Conservation (phyloP, 1,140 invertebrate genomes). For the Drosophila nikananu region DNA sequence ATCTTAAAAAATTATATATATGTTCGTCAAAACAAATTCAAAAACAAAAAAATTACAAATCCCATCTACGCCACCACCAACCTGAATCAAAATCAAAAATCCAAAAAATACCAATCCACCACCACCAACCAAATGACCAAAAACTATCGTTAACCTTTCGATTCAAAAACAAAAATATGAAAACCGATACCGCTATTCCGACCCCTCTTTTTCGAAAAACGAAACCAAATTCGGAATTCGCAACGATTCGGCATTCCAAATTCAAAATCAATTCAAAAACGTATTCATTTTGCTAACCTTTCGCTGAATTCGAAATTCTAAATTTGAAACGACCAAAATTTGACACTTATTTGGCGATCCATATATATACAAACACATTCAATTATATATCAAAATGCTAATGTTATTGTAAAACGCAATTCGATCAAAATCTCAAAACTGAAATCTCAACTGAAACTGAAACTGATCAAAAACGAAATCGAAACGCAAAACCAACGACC, state of each 20-base stretch:
- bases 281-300: constrained; percentile 44
- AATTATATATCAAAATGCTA: constrained; percentile 55
- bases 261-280: constrained; percentile 58
- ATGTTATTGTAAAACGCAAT: constrained; percentile 61
- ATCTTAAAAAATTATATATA: constrained; percentile 85
- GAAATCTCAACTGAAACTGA: constrained; percentile 19
- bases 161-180: constrained; percentile 58
- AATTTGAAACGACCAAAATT: constrained; percentile 70
- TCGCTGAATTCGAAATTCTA: constrained; percentile 33
- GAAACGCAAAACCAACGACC: constrained; percentile 54
- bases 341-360: constrained; percentile 81
- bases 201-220: constrained; percentile 53
- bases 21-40: constrained; percentile 80
- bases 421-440: constrained; percentile 35
- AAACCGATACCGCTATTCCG: constrained; percentile 52
- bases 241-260: constrained; percentile 67
- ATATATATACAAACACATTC: constrained; percentile 78
- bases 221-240: constrained; percentile 65
- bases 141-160: constrained; percentile 65
- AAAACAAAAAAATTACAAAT: constrained; percentile 58
- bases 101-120: too few species aligned
- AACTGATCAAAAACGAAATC: constrained; percentile 38
- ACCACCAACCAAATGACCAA: constrained; percentile 60
- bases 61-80: constrained; percentile 56
- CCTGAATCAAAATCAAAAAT: constrained; percentile 58